Evolutionary conservation across 2,888 invertebrate genomes (phyloP).

Genomic region (Copidosoma aretas): DNA sequence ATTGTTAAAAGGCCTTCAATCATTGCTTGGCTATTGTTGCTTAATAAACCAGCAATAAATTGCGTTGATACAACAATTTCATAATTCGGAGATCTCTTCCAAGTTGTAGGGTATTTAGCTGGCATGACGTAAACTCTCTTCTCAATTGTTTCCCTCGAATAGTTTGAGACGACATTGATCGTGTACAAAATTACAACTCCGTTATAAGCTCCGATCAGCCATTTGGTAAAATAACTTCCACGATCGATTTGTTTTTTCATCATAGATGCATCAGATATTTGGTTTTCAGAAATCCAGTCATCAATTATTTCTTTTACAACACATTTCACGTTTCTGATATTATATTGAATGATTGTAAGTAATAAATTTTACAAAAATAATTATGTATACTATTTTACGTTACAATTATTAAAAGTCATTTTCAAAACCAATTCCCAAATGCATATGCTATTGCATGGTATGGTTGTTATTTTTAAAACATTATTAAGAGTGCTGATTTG

Average conservation of each 20-base stretch:
- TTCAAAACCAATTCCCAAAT: no score
- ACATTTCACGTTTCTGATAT: not conserved
- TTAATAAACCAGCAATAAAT: not conserved
- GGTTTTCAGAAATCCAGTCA: constrained; percentile 7
- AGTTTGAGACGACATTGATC: not conserved
- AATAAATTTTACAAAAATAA: not conserved
- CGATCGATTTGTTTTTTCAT: constrained; percentile 9
- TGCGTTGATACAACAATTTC: constrained; percentile 11
- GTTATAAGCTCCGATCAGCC: constrained; percentile 6
- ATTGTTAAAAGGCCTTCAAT: constrained; percentile 11
- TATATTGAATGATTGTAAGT: not conserved
- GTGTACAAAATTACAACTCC: not conserved
- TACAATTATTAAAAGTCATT: no score
- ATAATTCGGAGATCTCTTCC: constrained; percentile 14
- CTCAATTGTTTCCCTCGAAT: not conserved
- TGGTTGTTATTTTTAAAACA: no score
- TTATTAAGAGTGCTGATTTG: not conserved
- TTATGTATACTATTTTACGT: no score
- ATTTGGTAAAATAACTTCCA: not conserved
- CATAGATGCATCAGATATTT: not conserved
- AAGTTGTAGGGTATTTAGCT: constrained; percentile 5
- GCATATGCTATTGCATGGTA: no score
- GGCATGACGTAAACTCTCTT: constrained; percentile 8
- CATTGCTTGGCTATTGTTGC: constrained; percentile 1
- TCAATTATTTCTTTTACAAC: constrained; percentile 3